Evolutionary conservation across 2,113 vertebrate species (phyloP), one percentile per base, ranked within the genome.

Genomic region (Falco punctatus): DNA sequence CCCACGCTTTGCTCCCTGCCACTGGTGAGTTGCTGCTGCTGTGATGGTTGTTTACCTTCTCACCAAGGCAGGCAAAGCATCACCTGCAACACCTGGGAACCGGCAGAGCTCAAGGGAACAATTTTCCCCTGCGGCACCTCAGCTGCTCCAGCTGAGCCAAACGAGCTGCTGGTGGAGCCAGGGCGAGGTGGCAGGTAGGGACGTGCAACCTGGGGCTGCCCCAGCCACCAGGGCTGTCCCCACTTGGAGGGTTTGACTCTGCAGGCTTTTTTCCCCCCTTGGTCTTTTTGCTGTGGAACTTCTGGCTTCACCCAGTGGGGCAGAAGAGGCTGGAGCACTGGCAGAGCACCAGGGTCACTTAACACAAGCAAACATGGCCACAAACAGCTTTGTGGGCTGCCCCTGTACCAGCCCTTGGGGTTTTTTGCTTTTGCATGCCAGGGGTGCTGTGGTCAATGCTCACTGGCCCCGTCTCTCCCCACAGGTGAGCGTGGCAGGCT

Each of bases 401-500:
- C 32, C 26, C 44, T 4, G 11, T 5, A 3, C 8, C 30, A 23
- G 13, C 59, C 49, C 15, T 26, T 10, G 86, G 61, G 69, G 2
- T 4, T 66, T 40, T 42, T 5, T 18, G 2, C 18, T 54, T 17
- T 10, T 8, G 46, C 10, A 0, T 5, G 62, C 2, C 5, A 8
- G 13, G 23, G 23, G 26, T 6, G 5, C 30, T 11, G 2, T 2
- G 4, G 24, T 15, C 1, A 0, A 0, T 9, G 59, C 42, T 96
- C 42, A 94, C 88, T 2, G 4, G 27, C 19, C 13, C 26, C 0
- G 0, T 97, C 46, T 95, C 90, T 98, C 61, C 35, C 15, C 4
- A 0, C 96, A 98, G 98, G 97, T 97, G 96, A 97, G 95, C 95
- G 26, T 86, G 95, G 97, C 98, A 98, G 99, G 98, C 98, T 98